Evolutionary conservation across 2,113 vertebrate genomes (phyloP).

Genomic region (Colaptes auratus): DNA sequence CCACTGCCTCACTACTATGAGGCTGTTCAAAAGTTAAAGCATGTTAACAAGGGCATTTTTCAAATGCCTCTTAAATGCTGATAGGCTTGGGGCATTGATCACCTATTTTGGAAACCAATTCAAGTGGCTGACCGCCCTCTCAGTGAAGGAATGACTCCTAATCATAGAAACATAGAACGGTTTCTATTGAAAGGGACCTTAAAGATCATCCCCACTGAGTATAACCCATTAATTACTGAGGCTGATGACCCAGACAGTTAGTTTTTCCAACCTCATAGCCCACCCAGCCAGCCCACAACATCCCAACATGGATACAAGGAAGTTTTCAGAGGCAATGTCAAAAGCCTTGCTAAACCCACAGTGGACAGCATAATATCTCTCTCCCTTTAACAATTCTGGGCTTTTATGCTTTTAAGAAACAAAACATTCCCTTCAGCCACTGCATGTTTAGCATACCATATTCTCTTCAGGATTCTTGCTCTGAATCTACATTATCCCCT

Average conservation of each 20-base stretch:
- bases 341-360: background rate
- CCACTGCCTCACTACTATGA: too few relatives aligned
- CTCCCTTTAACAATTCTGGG: background rate
- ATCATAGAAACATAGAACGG: too few relatives aligned
- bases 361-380: background rate
- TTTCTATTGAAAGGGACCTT: too few relatives aligned
- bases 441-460: background rate
- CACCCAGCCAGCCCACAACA: background rate
- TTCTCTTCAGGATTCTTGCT: background rate
- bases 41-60: too few relatives aligned
- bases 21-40: too few relatives aligned
- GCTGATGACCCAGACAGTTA: background rate
- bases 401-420: constrained; percentile 4
- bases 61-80: too few relatives aligned
- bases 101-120: too few relatives aligned
- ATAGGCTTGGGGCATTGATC: too few relatives aligned
- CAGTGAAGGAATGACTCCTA: too few relatives aligned
- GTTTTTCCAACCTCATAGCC: background rate
- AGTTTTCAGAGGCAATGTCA: background rate
- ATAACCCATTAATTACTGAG: background rate
- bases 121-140: too few relatives aligned
- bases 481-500: background rate
- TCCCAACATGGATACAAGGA: background rate
- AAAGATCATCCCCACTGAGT: accelerated
- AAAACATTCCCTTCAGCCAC: constrained; percentile 13